Conservation (phyloP, 2,888 invertebrate genomes). For the Anaspis maculata region DNA sequence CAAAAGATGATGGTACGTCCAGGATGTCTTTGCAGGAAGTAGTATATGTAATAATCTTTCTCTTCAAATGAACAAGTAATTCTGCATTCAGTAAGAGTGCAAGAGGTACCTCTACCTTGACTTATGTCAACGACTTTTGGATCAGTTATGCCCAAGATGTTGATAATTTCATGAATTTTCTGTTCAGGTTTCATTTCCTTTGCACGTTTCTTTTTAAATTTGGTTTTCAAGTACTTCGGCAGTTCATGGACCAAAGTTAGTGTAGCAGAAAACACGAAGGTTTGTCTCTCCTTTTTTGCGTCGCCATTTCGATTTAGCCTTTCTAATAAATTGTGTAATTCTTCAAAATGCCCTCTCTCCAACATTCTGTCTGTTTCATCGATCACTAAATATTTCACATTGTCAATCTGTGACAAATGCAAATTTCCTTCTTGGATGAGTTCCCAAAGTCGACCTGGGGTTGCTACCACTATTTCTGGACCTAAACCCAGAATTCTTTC, state of each 20-base stretch:
- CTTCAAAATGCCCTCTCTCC: slow-evolving; percentile 92
- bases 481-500: slow-evolving; percentile 70
- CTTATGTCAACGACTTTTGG: slow-evolving; percentile 93
- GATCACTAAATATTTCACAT: slow-evolving; percentile 75
- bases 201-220: slow-evolving; percentile 48
- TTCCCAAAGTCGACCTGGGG: slow-evolving; percentile 96
- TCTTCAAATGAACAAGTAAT: slow-evolving; percentile 70
- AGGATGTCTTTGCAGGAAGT: slow-evolving; percentile 74
- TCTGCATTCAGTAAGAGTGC: slow-evolving; percentile 74
- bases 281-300: slow-evolving; percentile 63
- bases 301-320: slow-evolving; percentile 64
- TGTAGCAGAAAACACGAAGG: slow-evolving; percentile 96
- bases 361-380: slow-evolving; percentile 99
- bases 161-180: slow-evolving; percentile 68
- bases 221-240: slow-evolving; percentile 55
- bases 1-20: slow-evolving; percentile 91
- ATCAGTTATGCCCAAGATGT: slow-evolving; percentile 75
- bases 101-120: slow-evolving; percentile 70
- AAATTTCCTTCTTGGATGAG: slow-evolving; percentile 69
- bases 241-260: slow-evolving; percentile 85
- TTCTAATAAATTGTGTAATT: slow-evolving; percentile 73
- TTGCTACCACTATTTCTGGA: slow-evolving; percentile 94
- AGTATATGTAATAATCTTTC: slow-evolving; percentile 89
- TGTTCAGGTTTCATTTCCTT: slow-evolving; percentile 63
- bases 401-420: slow-evolving; percentile 63